Conservation (phyloP, 1,140 invertebrate genomes). For the Mycetomoellerius zeteki region DNA sequence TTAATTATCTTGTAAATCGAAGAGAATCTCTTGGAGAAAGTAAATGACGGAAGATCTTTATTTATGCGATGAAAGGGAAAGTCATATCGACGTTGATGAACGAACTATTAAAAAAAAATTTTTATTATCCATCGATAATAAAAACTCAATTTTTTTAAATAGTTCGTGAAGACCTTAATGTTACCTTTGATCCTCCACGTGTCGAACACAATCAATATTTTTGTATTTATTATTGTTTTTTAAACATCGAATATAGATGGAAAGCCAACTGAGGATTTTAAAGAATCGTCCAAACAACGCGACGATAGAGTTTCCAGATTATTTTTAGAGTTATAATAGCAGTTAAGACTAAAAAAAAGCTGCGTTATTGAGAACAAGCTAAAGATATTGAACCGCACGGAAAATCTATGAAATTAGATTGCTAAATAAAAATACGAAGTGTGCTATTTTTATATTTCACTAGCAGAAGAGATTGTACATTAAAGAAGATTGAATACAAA, state of each 20-base stretch:
- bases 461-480: not conserved
- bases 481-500: not conserved
- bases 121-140: no score
- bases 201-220: not conserved
- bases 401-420: not conserved
- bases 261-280: not conserved
- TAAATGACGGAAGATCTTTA: slow-evolving; percentile 2
- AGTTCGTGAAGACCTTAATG: not conserved
- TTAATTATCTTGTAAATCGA: slow-evolving; percentile 6
- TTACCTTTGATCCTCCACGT: not conserved
- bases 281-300: not conserved
- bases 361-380: not conserved
- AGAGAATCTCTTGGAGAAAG: not conserved
- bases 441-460: not conserved
- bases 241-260: not conserved
- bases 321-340: not conserved
- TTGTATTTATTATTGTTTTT: not conserved
- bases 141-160: not conserved
- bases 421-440: not conserved
- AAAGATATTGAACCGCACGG: not conserved
- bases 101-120: no score
- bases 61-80: slow-evolving; percentile 8
- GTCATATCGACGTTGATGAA: not conserved
- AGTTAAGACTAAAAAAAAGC: slow-evolving; percentile 24
- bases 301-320: not conserved